A percentile compares a stretch with the other conserved stretches of the same genome.
Conservation (phyloP, 64 coral and sea anemone genomes). For the Acropora tenuis region DNA sequence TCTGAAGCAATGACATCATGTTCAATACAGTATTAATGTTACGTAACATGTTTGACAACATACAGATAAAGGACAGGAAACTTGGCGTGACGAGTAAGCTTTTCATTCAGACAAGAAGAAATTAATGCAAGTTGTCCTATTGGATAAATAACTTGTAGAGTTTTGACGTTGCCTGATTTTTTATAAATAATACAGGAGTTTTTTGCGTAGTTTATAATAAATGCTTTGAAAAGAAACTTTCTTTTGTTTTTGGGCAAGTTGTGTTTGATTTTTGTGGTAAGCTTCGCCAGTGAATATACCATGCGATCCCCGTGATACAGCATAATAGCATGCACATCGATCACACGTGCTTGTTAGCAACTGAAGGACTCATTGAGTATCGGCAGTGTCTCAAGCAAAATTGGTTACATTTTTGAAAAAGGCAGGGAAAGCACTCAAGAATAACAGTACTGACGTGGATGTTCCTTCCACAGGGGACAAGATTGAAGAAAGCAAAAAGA, state of each 20-base stretch:
- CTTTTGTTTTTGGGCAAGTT: conserved; percentile 4
- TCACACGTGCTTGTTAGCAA: background rate
- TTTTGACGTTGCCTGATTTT: background rate
- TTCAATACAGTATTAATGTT: too few species aligned
- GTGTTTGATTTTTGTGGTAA: background rate
- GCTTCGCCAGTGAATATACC: background rate
- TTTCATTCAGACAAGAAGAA: background rate
- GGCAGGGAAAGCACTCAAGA: background rate
- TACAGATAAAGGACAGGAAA: background rate
- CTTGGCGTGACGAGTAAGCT: conserved; percentile 5
- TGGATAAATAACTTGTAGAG: background rate
- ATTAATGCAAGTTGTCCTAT: background rate
- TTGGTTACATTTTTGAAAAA: background rate
- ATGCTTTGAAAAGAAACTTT: conserved; percentile 2
- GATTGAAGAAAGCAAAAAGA: conserved; percentile 8
- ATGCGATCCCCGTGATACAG: background rate
- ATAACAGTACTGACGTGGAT: conserved; percentile 8
- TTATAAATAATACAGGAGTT: conserved; percentile 1
- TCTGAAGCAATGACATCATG: too few species aligned
- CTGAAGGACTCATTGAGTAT: too few species aligned
- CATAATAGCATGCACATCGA: background rate
- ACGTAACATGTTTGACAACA: too few species aligned
- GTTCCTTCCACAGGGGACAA: background rate
- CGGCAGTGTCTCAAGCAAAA: background rate
- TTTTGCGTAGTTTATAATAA: background rate